phyloP scores from a whole-genome alignment of 2,797 vertebrate genomes.

The Lophius americanus region DNA sequence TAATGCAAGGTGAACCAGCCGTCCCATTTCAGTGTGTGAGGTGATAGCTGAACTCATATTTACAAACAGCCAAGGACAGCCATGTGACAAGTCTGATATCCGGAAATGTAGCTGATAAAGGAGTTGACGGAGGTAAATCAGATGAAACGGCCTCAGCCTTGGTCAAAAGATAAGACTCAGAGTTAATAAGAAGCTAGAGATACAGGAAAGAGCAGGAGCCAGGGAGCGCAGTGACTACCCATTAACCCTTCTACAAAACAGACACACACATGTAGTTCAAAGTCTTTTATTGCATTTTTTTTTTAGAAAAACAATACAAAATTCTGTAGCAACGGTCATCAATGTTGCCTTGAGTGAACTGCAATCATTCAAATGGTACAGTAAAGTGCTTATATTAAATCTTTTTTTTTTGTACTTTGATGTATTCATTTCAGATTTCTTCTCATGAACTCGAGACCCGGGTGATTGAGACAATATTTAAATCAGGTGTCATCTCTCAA shows the following conservation, averaged over 20 bases:
- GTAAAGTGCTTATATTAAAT: conserved; percentile 88
- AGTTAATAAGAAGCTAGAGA: conserved; percentile 62
- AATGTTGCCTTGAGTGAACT: conserved; percentile 83
- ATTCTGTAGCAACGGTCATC: conserved; percentile 82
- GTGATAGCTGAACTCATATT: conserved; percentile 53
- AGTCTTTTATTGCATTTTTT: conserved; percentile 81
- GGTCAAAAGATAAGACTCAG: conserved; percentile 57
- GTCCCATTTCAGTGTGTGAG: conserved; percentile 24
- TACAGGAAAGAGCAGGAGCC: conserved; percentile 3
- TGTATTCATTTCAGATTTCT: conserved; percentile 53
- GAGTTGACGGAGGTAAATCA: conserved; percentile 46
- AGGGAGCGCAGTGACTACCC: not conserved
- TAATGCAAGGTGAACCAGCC: conserved; percentile 29
- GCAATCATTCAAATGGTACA: conserved; percentile 86
- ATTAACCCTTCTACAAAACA: not conserved
- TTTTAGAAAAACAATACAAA: conserved; percentile 86
- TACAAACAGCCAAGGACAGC: conserved; percentile 60
- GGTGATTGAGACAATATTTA: conserved; percentile 62
- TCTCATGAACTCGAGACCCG: conserved; percentile 55
- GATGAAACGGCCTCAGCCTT: conserved; percentile 44
- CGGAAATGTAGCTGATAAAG: conserved; percentile 53
- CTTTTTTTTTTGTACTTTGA: conserved; percentile 67
- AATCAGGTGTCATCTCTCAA: conserved; percentile 41
- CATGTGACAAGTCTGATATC: conserved; percentile 43
- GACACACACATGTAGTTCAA: conserved; percentile 58